These are phyloP conservation scores for Porites australiensis DNA, from an alignment of 64 coral and sea anemone genomes.

Conservation along the genomic window DNA sequence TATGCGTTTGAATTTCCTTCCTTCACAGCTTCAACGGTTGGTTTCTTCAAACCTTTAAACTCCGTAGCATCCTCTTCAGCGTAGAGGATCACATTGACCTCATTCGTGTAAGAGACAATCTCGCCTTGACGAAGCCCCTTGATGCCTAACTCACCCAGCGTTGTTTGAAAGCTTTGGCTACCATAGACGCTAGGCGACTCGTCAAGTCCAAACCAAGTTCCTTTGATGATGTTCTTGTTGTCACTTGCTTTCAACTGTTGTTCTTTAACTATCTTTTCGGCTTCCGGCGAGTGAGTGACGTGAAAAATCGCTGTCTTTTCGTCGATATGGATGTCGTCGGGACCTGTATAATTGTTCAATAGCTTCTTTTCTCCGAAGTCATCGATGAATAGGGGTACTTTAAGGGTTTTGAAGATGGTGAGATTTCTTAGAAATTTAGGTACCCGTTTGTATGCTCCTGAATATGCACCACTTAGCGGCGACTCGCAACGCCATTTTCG, in stretches of 20 bases:
- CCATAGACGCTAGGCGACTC: slow-evolving; percentile 5
- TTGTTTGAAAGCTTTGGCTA: slow-evolving; percentile 7
- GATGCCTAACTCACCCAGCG: neutral
- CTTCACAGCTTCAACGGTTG: neutral
- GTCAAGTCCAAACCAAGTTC: slow-evolving; percentile 32
- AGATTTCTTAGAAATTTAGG: neutral
- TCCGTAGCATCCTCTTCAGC: neutral
- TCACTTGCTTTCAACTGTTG: slow-evolving; percentile 25
- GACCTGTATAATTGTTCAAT: neutral
- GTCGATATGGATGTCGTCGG: neutral
- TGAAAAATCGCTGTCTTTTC: neutral
- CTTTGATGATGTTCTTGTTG: slow-evolving; percentile 41
- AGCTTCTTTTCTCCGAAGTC: slow-evolving; percentile 2
- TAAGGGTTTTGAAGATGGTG: neutral
- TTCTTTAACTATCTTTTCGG: slow-evolving; percentile 16
- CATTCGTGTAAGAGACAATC: slow-evolving; percentile 31
- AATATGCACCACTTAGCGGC: too few relatives aligned
- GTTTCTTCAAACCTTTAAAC: slow-evolving; percentile 2
- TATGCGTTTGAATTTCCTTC: neutral
- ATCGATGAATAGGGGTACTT: too few relatives aligned
- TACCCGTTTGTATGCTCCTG: too few relatives aligned
- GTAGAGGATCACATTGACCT: neutral
- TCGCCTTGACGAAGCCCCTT: slow-evolving; percentile 4
- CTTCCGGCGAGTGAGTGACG: slow-evolving; percentile 13
- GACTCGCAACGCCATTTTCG: slow-evolving; percentile 56